Evolutionary conservation across 2,888 invertebrate species (phyloP).

Genomic region (Sinohyriopsis cumingii): DNA sequence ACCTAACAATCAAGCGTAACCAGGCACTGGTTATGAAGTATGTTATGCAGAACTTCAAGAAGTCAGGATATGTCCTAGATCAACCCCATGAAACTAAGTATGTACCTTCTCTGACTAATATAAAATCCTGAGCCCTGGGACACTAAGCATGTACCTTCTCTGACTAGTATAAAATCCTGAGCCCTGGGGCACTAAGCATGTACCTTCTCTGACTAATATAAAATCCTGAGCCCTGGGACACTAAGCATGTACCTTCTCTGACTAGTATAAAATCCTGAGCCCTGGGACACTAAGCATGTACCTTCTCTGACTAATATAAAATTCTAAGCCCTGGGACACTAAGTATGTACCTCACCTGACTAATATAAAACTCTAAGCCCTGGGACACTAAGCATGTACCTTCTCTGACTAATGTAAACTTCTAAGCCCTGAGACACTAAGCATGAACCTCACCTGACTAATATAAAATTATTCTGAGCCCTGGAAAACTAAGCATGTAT

Average conservation of each 20-base stretch:
- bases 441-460: background rate
- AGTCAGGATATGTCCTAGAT: conserved; percentile 67
- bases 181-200: too few relatives aligned
- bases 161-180: too few relatives aligned
- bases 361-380: too few relatives aligned
- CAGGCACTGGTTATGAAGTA: conserved; percentile 71
- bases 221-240: too few relatives aligned
- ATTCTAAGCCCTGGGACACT: too few relatives aligned
- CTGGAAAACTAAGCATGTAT: conserved; percentile 53
- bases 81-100: conserved; percentile 60
- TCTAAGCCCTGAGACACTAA: background rate
- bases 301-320: too few relatives aligned
- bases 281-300: too few relatives aligned
- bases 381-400: too few relatives aligned
- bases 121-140: background rate
- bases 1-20: conserved; percentile 69
- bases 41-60: conserved; percentile 70
- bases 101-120: background rate
- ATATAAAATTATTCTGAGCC: conserved; percentile 40
- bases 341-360: too few relatives aligned
- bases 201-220: too few relatives aligned
- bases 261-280: too few relatives aligned
- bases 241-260: too few relatives aligned
- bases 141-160: background rate
- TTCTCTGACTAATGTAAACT: background rate